Conservation (phyloP, 2,888 invertebrate genomes). For the Stenurella melanura region DNA sequence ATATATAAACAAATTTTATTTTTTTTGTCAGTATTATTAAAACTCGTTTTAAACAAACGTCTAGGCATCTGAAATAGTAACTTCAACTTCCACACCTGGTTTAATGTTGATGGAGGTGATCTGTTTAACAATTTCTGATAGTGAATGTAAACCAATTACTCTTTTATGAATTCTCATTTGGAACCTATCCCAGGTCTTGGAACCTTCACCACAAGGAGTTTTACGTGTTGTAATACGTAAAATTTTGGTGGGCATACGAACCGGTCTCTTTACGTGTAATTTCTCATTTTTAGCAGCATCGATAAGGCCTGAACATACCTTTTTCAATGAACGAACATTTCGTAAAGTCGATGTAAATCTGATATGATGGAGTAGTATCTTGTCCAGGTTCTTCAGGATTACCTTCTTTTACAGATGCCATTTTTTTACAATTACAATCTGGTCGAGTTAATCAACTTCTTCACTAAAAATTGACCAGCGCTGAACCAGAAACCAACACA, state of each 20-base stretch:
- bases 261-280: slow-evolving; percentile 97
- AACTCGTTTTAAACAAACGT: slow-evolving; percentile 43
- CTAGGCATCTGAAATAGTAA: slow-evolving; percentile 95
- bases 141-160: slow-evolving; percentile 98
- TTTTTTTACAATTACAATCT: slow-evolving; percentile 75
- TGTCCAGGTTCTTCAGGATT: slow-evolving; percentile 87
- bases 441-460: slow-evolving; percentile 91
- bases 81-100: slow-evolving; percentile 99
- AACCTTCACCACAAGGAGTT: slow-evolving; percentile 99
- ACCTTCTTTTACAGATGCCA: slow-evolving; percentile 73
- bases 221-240: slow-evolving; percentile 99
- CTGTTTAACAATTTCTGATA: slow-evolving; percentile 99
- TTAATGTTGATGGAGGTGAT: slow-evolving; percentile 99
- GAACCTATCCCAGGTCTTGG: slow-evolving; percentile 98
- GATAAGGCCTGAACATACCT: slow-evolving; percentile 98
- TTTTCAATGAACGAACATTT: slow-evolving; percentile 97
- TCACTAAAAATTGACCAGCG: slow-evolving; percentile 87
- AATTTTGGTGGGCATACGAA: slow-evolving; percentile 98
- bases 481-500: slow-evolving; percentile 83
- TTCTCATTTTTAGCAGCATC: slow-evolving; percentile 98
- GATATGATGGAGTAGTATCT: slow-evolving; percentile 94
- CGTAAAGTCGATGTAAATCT: slow-evolving; percentile 98
- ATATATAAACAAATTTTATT: slow-evolving; percentile 24
- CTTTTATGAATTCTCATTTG: slow-evolving; percentile 99
- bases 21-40: slow-evolving; percentile 25